Conservation (phyloP, 35 echinoderm and acorn worm genomes). For the Apostichopus californicus region DNA sequence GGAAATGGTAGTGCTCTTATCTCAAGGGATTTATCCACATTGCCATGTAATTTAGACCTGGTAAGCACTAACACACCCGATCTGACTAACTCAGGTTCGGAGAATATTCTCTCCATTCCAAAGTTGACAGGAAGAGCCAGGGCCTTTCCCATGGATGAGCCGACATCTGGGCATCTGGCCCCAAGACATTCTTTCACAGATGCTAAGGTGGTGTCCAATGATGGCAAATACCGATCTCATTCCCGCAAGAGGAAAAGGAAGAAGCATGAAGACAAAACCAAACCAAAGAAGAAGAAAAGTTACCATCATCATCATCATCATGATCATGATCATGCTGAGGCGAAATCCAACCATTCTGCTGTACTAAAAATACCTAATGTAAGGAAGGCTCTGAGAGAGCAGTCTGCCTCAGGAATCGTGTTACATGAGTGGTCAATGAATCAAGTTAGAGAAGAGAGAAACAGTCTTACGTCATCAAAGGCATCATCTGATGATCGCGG, state of each 20-base stretch:
- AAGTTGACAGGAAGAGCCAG: neutral
- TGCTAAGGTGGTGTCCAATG: neutral
- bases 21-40: neutral
- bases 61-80: neutral
- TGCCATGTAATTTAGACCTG: neutral
- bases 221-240: neutral
- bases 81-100: neutral
- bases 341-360: neutral
- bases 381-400: slow-evolving; percentile 3
- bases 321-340: neutral
- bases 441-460: neutral
- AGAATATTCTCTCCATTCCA: slow-evolving; percentile 15
- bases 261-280: neutral
- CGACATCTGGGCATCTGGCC: no score
- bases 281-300: neutral
- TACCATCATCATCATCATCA: neutral
- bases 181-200: neutral
- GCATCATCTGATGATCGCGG: neutral
- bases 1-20: neutral
- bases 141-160: neutral
- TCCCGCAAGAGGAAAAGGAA: neutral
- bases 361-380: slow-evolving; percentile 10
- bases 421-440: neutral
- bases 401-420: neutral
- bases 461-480: neutral